Evolutionary conservation across 2,888 invertebrate genomes (phyloP), one percentile per base, ranked within the genome.

Genomic region (Neelides folsomi): DNA sequence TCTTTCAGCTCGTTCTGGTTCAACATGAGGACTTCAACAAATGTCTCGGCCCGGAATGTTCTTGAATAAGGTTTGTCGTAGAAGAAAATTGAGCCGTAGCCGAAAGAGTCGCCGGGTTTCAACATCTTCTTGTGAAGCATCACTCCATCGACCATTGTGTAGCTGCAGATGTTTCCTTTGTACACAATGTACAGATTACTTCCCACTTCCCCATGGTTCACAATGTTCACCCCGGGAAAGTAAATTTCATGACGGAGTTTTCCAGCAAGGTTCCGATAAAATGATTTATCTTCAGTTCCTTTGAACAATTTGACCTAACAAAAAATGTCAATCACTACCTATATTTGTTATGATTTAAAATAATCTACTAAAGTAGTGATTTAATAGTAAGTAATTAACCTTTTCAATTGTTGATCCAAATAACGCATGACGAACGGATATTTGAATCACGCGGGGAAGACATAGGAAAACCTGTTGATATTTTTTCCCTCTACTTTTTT

Each of bases 151-250:
- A 50, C 47, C 10, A 20, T 18, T 18, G 47, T 52, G 45, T 56
- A 62, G 1, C 58, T 57, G 13, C 54, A 57, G 1, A 60, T 49
- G 18, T 39, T 27, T 9, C 60, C 63, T 42, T 57, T 62, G 53
- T 47, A 60, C 0, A 63, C 61, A 9, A 63, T 54, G 40, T 52
- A 62, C 8, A 63, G 34, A 9, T 49, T 54, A 27, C 27, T 27
- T 5, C 61, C 63, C 8, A 48, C 46, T 37, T 60, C 59, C 1
- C 61, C 60, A 20, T 57, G 60, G 40, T 57, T 58, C 1, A 55
- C 56, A 19, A 63, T 56, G 27, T 52, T 59, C 8, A 51, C 38
- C 36, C 63, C 63, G 9, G 59, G 54, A 12, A 62, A 52, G 53
- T 52, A 60, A 2, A 58, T 19, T 1, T 52, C 47, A 40, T 60